Evolutionary conservation across 1,140 invertebrate species (phyloP).

Genomic region (Drosophila ficusphila): DNA sequence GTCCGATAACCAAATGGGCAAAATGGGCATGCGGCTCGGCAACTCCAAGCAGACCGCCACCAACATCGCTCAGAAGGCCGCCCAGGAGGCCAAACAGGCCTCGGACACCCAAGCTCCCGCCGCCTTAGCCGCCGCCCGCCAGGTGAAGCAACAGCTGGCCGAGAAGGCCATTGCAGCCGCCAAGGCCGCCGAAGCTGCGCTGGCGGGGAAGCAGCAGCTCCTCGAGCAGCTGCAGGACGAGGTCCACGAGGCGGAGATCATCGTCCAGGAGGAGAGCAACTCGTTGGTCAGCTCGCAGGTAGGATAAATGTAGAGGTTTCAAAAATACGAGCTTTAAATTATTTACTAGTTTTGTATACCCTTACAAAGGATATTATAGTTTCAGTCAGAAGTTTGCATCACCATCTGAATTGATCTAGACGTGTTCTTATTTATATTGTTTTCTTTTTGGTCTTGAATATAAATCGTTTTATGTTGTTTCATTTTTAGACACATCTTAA

Average conservation of each 20-base stretch:
- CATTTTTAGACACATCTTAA: slow-evolving; percentile 86
- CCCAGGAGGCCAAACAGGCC: slow-evolving; percentile 87
- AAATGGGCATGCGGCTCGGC: background rate
- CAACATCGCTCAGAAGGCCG: slow-evolving; percentile 88
- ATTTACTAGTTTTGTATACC: too few species aligned
- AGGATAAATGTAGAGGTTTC: too few species aligned
- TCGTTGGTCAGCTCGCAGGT: slow-evolving; percentile 85
- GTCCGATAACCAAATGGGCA: background rate
- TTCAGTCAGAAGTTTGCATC: too few species aligned
- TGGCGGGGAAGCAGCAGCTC: slow-evolving; percentile 87
- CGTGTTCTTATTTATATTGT: too few species aligned
- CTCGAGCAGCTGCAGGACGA: slow-evolving; percentile 86
- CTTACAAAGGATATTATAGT: too few species aligned
- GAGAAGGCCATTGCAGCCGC: slow-evolving; percentile 87
- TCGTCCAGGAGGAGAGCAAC: slow-evolving; percentile 86
- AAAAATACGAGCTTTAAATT: too few species aligned
- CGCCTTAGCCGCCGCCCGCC: slow-evolving; percentile 87
- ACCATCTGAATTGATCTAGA: too few species aligned
- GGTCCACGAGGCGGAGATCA: slow-evolving; percentile 86
- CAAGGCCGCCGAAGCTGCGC: slow-evolving; percentile 87
- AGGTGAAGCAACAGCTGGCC: slow-evolving; percentile 88
- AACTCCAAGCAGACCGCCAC: slow-evolving; percentile 83
- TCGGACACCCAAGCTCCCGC: slow-evolving; percentile 88
- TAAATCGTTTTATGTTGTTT: too few species aligned
- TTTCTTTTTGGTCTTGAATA: too few species aligned